These are phyloP conservation scores for Rhamphomyia laevipes DNA, from an alignment of 2,888 invertebrate species.

Conservation along the genomic window DNA sequence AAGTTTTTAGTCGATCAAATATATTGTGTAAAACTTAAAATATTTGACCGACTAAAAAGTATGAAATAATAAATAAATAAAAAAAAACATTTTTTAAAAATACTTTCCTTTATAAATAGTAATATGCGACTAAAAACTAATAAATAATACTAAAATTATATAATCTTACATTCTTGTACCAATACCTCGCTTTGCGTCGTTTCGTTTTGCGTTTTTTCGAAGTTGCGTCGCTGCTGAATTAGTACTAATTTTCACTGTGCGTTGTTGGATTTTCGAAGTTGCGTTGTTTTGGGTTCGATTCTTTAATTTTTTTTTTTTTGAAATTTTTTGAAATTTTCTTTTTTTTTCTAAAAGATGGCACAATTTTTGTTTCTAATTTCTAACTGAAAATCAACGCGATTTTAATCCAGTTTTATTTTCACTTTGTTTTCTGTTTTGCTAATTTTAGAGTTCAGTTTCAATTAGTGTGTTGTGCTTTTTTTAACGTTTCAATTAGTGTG, in stretches of 20 bases:
- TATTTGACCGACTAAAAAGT: too few species aligned
- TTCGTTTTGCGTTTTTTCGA: slow-evolving; percentile 14
- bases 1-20: too few species aligned
- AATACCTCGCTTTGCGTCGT: slow-evolving; percentile 14
- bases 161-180: too few species aligned
- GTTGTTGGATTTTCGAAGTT: slow-evolving; percentile 11
- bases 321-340: not conserved
- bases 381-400: too few species aligned
- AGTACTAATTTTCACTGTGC: slow-evolving; percentile 13
- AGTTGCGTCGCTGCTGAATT: slow-evolving; percentile 13
- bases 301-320: not conserved
- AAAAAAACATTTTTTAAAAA: too few species aligned
- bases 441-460: not conserved
- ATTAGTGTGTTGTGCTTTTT: slow-evolving; percentile 7
- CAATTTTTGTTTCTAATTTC: not conserved
- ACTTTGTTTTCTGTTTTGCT: slow-evolving; percentile 2
- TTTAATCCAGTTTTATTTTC: too few species aligned
- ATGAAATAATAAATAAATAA: too few species aligned
- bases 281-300: slow-evolving; percentile 1
- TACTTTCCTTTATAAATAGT: too few species aligned
- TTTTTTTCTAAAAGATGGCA: not conserved
- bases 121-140: too few species aligned
- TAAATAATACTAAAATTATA: too few species aligned
- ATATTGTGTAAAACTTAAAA: too few species aligned
- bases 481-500: slow-evolving; percentile 1